Evolutionary conservation across 1,140 invertebrate genomes (phyloP).

Genomic region (Tetragnatha versicolor): DNA sequence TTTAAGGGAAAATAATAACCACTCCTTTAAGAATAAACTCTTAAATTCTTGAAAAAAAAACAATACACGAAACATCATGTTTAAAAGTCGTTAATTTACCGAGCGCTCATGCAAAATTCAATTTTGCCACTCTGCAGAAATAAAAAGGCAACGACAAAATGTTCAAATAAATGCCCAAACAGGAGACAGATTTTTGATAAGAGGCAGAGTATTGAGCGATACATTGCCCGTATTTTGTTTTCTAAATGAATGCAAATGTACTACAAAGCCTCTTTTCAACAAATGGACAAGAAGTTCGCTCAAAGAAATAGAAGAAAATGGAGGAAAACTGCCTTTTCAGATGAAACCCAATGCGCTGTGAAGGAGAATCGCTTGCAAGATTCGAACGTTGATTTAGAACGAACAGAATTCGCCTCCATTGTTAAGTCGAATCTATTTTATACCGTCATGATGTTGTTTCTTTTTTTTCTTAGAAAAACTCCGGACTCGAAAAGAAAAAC

Average conservation of each 20-base stretch:
- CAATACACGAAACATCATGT: no score
- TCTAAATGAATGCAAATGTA: conserved; percentile 46
- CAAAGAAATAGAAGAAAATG: conserved; percentile 6
- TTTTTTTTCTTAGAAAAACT: conserved; percentile 1
- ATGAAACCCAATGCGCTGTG: conserved; percentile 30
- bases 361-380: conserved; percentile 21
- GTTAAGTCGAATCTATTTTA: conserved; percentile 9
- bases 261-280: background rate
- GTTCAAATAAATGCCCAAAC: no score
- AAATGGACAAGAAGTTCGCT: conserved; percentile 20
- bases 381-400: conserved; percentile 32
- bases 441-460: no score
- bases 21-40: no score
- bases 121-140: no score
- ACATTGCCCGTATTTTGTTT: conserved; percentile 27
- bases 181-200: conserved; percentile 29
- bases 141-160: no score
- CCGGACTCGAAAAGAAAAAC: background rate
- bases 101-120: no score
- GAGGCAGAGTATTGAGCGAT: conserved; percentile 22
- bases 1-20: no score
- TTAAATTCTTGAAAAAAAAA: no score
- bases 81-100: no score
- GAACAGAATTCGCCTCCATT: background rate
- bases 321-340: conserved; percentile 4